Percentiles rank a stretch among this genome's conserved stretches.
Conservation (phyloP, 2,888 invertebrate species). For the Phytoseiulus persimilis region DNA sequence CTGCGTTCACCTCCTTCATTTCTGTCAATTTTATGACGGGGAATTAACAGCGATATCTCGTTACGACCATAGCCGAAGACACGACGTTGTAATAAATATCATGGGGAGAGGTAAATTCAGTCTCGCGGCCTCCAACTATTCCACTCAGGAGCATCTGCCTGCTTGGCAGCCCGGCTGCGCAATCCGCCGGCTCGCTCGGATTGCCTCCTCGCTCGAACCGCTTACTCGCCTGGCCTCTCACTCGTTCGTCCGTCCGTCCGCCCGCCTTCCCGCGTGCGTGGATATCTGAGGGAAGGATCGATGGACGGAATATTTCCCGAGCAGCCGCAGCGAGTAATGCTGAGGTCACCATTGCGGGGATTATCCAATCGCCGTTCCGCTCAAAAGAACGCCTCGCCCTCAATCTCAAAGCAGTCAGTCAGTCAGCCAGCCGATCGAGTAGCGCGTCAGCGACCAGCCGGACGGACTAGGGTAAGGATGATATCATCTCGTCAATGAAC, state of each 20-base stretch:
- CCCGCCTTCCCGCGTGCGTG: neutral
- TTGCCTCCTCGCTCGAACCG: neutral
- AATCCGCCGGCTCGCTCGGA: neutral
- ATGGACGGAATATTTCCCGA: neutral
- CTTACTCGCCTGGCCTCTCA: neutral
- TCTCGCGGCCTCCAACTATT: neutral
- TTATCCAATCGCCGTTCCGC: conserved; percentile 13
- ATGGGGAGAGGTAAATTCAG: neutral
- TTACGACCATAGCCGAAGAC: conserved; percentile 32
- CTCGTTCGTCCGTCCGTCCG: neutral
- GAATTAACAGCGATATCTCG: conserved; percentile 35
- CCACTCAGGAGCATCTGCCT: neutral
- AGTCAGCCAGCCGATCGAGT: neutral
- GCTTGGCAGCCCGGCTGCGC: neutral
- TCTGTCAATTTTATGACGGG: conserved; percentile 31
- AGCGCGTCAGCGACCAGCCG: neutral
- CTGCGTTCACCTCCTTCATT: neutral
- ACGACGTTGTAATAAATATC: conserved; percentile 8
- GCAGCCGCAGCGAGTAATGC: neutral
- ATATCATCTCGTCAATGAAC: neutral
- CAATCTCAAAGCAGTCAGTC: neutral
- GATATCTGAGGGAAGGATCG: neutral
- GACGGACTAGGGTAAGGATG: neutral
- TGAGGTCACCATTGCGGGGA: conserved; percentile 36
- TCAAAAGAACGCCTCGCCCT: neutral